Percentiles rank a stretch among this genome's conserved stretches.
Evolutionary conservation across 2,888 invertebrate species (phyloP).

Genomic region (Andrena camellia): DNA sequence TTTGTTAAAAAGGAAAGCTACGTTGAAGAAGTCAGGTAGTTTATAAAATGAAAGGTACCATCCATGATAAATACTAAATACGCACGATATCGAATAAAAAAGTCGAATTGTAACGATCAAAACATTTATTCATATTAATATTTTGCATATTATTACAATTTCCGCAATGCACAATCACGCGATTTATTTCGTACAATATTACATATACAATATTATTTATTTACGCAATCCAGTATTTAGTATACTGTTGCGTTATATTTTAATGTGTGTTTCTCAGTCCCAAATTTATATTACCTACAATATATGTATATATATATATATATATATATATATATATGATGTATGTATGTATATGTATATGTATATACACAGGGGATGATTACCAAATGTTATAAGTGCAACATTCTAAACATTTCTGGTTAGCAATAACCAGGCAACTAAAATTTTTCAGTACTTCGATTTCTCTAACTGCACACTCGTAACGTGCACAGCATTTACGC

Average conservation of each 20-base stretch:
- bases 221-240: conserved; percentile 51
- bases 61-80: no score
- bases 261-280: conserved; percentile 72
- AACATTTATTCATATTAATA: conserved; percentile 79
- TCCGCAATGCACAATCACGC: conserved; percentile 68
- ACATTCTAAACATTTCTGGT: conserved; percentile 38
- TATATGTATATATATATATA: conserved; percentile 47
- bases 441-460: conserved; percentile 47
- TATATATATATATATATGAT: conserved; percentile 53
- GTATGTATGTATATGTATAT: conserved; percentile 57
- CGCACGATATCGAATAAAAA: conserved; percentile 19
- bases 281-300: conserved; percentile 66
- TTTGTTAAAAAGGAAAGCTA: neutral
- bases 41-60: no score
- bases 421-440: conserved; percentile 58
- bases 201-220: conserved; percentile 69
- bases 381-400: conserved; percentile 46
- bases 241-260: conserved; percentile 53
- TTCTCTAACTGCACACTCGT: conserved; percentile 38
- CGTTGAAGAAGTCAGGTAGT: no score
- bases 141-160: conserved; percentile 76
- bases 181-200: conserved; percentile 74
- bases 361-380: conserved; percentile 64
- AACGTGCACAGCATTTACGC: conserved; percentile 27
- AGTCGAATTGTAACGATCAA: conserved; percentile 72